phyloP scores from a whole-genome alignment of 2,888 invertebrate genomes.

The Pocota personata region DNA sequence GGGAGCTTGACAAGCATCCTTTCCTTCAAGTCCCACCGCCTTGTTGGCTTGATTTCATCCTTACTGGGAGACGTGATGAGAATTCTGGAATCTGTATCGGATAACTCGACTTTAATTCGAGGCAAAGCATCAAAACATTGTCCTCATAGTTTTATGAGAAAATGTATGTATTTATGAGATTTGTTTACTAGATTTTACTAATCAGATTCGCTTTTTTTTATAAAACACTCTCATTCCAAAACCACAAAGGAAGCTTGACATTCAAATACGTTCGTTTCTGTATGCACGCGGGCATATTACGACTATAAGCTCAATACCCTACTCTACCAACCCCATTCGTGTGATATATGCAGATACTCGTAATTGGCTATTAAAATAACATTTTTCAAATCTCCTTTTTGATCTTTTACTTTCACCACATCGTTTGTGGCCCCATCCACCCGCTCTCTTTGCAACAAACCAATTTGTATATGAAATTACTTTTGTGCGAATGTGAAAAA shows the following conservation, averaged over 20 bases:
- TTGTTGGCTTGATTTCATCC: no score
- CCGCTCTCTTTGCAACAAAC: background rate
- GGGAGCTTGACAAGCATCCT: no score
- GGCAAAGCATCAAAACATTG: no score
- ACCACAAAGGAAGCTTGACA: background rate
- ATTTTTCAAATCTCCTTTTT: slow-evolving; percentile 48
- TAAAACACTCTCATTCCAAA: background rate
- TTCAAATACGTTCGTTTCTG: background rate
- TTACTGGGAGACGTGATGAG: no score
- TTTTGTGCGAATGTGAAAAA: background rate
- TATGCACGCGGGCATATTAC: no score
- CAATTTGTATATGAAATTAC: slow-evolving; percentile 12
- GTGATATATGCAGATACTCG: background rate
- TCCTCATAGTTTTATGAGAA: no score
- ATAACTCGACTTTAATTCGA: no score
- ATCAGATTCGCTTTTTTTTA: background rate
- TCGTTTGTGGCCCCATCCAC: background rate
- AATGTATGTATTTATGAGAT: no score
- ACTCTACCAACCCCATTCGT: background rate
- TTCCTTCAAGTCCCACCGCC: no score
- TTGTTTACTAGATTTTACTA: background rate
- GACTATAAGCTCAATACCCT: background rate
- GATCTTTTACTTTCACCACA: slow-evolving; percentile 19
- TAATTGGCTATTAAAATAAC: slow-evolving; percentile 55
- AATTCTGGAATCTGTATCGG: no score